A percentile compares a stretch with the other conserved stretches of the same genome.
phyloP scores from a whole-genome alignment of 2,888 invertebrate genomes.

The Apocheima hispidaria region DNA sequence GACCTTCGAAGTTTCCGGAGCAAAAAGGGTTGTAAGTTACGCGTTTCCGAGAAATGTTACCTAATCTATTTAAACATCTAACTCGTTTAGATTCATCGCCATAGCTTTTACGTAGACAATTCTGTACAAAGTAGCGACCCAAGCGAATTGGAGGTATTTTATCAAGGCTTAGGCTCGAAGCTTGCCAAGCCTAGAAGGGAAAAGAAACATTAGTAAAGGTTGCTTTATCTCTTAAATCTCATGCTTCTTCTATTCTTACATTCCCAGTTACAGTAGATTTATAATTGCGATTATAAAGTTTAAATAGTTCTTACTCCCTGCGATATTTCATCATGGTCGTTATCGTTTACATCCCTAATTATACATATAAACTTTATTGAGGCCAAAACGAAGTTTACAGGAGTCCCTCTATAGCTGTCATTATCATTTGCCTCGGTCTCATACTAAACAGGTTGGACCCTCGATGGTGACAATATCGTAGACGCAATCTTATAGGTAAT shows the following conservation, averaged over 20 bases:
- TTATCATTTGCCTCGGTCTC: too few relatives aligned
- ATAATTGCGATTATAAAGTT: not conserved
- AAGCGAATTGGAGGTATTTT: constrained; percentile 33
- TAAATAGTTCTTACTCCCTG: not conserved
- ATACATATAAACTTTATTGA: too few relatives aligned
- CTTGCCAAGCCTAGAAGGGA: constrained; percentile 15
- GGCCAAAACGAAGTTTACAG: too few relatives aligned
- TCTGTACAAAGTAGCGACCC: constrained; percentile 36
- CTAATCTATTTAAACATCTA: constrained; percentile 43
- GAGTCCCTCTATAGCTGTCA: too few relatives aligned
- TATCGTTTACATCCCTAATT: too few relatives aligned
- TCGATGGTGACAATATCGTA: not conserved
- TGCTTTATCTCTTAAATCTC: constrained; percentile 13
- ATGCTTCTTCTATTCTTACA: constrained; percentile 3
- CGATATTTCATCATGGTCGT: not conserved
- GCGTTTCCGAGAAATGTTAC: constrained; percentile 44
- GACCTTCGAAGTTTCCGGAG: constrained; percentile 54
- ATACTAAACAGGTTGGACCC: too few relatives aligned
- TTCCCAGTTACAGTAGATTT: not conserved
- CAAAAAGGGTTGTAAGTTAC: constrained; percentile 59
- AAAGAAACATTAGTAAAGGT: constrained; percentile 15
- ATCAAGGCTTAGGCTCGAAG: constrained; percentile 34
- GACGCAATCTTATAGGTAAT: too few relatives aligned
- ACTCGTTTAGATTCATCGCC: constrained; percentile 39
- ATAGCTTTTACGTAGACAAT: constrained; percentile 37